Evolutionary conservation across 2,888 invertebrate genomes (phyloP), one percentile per base, ranked within the genome.

Genomic region (Glyphotaelius pellucidus): DNA sequence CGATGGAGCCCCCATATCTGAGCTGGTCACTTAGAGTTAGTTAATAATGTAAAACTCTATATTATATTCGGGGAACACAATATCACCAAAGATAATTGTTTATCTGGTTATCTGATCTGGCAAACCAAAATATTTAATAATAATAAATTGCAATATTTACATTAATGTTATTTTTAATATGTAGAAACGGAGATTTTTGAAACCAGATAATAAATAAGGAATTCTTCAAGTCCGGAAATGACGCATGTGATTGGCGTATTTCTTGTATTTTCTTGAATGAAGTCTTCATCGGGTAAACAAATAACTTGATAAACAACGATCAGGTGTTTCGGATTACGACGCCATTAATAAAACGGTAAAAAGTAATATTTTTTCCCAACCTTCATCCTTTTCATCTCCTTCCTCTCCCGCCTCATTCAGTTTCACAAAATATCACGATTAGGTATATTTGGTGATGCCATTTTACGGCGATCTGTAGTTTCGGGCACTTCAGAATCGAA

Each of bases 211-310:
- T 38, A 25, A 42, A 86, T 86, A 12, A n/a, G n/a, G n/a, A 47
- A 86, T 47, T 86, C 30, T 4, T 86, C 32, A 5, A 30, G 42
- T 42, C 30, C n/a, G 86, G 86, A 86, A 86, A 86, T 86, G 86
- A n/a, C 30, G 25, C 83, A 3, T 25, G 25, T 7, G 67, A 67
- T 67, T n/a, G 67, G 67, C 67, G n/a, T 67, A 67, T n/a, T 67
- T 52, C 52, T 67, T 52, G 52, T 52, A 1, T 25, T n/a, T 67
- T 67, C 25, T 25, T 67, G 67, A 67, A 67, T 25, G 67, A 67
- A 67, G 25, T 25, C 67, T 67, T 67, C 25, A 67, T 25, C 2
- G 9, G 67, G 25, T 25, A n/a, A 67, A n/a, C 25, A 2, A 67
- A 67, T 67, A 7, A n/a, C 25, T 67, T 67, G 25, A n/a, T 67